Evolutionary conservation across 2,797 vertebrate genomes (phyloP), one percentile per base, ranked within the genome.

Genomic region (Eleutherodactylus coqui): DNA sequence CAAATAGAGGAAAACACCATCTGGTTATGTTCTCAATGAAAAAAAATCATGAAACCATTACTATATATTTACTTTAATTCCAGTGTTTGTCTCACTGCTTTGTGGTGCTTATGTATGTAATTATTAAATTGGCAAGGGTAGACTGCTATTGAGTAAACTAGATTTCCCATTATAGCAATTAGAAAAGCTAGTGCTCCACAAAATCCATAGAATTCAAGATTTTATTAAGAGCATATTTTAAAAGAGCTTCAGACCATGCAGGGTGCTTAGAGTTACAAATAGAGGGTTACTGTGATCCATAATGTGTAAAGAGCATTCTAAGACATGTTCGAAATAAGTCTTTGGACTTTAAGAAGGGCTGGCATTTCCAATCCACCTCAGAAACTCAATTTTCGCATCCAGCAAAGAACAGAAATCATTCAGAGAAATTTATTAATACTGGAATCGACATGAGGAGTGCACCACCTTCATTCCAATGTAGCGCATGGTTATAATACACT

Each of bases 51-150:
- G 21, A 45, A 73, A 5, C 38, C 11, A 45, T 43, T 27, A 45
- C 11, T 14, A 73, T 73, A 73, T 73, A 41, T n/a, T 14, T n/a
- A 11, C 21, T 73, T 73, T 73, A 73, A 43, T 73, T 73, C 69
- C 4, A 43, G 24, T 73, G n/a, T 27, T 43, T 73, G 69, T 11
- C 41, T 45, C 27, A 27, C 17, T 43, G 10, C 16, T 73, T 45
- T 73, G 11, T 43, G 21, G 11, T 73, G 13, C 69, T 70, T 70
- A 17, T 45, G 41, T 45, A 43, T 73, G 41, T 73, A 73, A 73
- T 45, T 72, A 73, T 45, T 73, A 73, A 27, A 43, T 73, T 73
- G 69, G 24, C 21, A 45, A 72, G 34, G 64, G 64, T 36, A 38
- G 17, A 36, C 45, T 43, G 38, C 27, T 45, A 21, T 72, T 72